Evolutionary conservation across 2,888 invertebrate genomes (phyloP).

Genomic region (Blastobasis lacticolella): DNA sequence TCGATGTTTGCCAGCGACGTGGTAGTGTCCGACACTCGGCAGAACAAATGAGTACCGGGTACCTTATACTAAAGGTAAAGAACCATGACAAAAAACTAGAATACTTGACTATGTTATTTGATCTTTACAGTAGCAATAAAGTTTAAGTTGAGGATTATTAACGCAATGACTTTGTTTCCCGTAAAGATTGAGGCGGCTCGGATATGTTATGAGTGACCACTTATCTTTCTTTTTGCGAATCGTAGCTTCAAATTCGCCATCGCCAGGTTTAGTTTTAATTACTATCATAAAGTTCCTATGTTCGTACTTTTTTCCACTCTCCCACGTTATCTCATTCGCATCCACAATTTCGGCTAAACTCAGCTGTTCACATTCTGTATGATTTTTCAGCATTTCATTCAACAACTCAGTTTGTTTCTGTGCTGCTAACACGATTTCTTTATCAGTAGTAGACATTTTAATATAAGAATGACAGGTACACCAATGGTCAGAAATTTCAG

Average conservation of each 20-base stretch:
- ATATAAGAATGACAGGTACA: slow-evolving; percentile 82
- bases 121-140: slow-evolving; percentile 1
- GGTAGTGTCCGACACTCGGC: no score
- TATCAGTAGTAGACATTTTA: slow-evolving; percentile 62
- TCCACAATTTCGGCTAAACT: slow-evolving; percentile 41
- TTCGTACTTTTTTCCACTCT: slow-evolving; percentile 16
- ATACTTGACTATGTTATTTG: no score
- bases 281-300: slow-evolving; percentile 73
- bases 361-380: slow-evolving; percentile 76
- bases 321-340: slow-evolving; percentile 70
- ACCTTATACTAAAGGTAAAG: no score
- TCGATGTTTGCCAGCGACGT: no score
- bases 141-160: slow-evolving; percentile 71
- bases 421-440: slow-evolving; percentile 68
- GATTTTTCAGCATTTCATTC: slow-evolving; percentile 72
- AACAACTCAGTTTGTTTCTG: slow-evolving; percentile 74
- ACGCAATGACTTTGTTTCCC: slow-evolving; percentile 81
- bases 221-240: slow-evolving; percentile 39
- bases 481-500: slow-evolving; percentile 83
- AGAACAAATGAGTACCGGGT: no score
- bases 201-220: slow-evolving; percentile 74
- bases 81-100: no score
- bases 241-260: slow-evolving; percentile 82
- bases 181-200: slow-evolving; percentile 82
- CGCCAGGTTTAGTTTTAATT: slow-evolving; percentile 74